Evolutionary conservation across 2,888 invertebrate species (phyloP).

Genomic region (Tortricodes alternella): DNA sequence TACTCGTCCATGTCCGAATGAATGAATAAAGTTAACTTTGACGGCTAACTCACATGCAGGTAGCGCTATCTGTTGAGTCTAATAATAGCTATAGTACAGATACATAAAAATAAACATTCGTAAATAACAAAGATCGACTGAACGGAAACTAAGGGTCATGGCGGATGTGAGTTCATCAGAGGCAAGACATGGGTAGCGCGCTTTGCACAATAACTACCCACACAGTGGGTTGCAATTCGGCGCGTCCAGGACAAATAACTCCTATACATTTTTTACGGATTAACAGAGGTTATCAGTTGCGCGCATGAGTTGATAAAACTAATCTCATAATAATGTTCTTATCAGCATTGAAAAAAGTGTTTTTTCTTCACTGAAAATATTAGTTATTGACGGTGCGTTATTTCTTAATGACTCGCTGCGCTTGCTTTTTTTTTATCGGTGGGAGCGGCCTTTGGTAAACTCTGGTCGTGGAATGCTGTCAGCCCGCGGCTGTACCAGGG

Average conservation of each 20-base stretch:
- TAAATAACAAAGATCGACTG: slow-evolving; percentile 20
- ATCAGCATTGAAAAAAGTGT: too few species aligned
- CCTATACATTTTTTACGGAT: too few species aligned
- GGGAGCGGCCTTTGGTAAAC: slow-evolving; percentile 42
- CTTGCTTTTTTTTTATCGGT: slow-evolving; percentile 27
- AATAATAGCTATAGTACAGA: background rate
- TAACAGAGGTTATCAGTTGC: too few species aligned
- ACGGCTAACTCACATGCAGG: too few species aligned
- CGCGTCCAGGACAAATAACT: background rate
- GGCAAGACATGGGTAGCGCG: slow-evolving; percentile 31
- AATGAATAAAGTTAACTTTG: too few species aligned
- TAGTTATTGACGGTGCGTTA: background rate
- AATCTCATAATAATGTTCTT: too few species aligned
- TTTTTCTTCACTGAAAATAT: background rate
- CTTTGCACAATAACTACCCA: slow-evolving; percentile 28
- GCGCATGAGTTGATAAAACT: too few species aligned
- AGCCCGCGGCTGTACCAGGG: slow-evolving; percentile 44
- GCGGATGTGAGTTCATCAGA: slow-evolving; percentile 26
- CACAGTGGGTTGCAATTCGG: slow-evolving; percentile 1
- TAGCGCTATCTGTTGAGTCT: too few species aligned
- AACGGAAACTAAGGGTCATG: slow-evolving; percentile 29
- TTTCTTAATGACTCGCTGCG: slow-evolving; percentile 23
- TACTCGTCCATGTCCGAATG: too few species aligned
- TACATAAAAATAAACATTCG: background rate
- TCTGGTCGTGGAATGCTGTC: slow-evolving; percentile 48